Evolutionary conservation across 2,113 vertebrate species (phyloP).

Genomic region (Catagonus wagneri): DNA sequence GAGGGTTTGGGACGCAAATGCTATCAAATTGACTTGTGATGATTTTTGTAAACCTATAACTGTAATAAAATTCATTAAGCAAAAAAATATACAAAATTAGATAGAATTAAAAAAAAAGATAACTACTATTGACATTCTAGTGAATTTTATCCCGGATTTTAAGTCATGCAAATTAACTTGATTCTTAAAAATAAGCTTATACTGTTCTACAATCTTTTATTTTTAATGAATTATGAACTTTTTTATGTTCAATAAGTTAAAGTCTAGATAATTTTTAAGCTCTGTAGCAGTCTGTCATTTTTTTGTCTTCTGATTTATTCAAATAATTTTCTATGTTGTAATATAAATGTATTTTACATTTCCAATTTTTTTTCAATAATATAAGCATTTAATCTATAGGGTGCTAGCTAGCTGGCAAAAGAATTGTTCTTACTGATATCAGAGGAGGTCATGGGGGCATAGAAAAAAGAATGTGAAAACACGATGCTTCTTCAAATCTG

Average conservation of each 20-base stretch:
- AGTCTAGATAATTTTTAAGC: not conserved
- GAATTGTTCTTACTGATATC: not conserved
- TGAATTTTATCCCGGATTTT: not conserved
- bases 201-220: not conserved
- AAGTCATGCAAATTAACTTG: not conserved
- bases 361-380: not conserved
- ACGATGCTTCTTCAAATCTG: not conserved
- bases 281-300: not conserved
- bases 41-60: no score
- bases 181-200: not conserved
- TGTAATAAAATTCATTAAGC: no score
- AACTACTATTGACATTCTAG: not conserved
- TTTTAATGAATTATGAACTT: not conserved
- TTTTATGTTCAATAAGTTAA: not conserved
- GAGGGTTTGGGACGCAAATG: no score
- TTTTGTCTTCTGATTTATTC: not conserved
- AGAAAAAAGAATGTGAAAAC: not conserved
- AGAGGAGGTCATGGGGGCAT: not conserved
- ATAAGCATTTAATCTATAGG: not conserved
- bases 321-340: not conserved
- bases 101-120: no score
- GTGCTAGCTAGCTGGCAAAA: not conserved
- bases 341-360: not conserved
- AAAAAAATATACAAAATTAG: no score
- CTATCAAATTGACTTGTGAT: no score